These are phyloP conservation scores for Sinocyclocheilus grahami DNA, from an alignment of 2,113 vertebrate genomes.

Conservation along the genomic window DNA sequence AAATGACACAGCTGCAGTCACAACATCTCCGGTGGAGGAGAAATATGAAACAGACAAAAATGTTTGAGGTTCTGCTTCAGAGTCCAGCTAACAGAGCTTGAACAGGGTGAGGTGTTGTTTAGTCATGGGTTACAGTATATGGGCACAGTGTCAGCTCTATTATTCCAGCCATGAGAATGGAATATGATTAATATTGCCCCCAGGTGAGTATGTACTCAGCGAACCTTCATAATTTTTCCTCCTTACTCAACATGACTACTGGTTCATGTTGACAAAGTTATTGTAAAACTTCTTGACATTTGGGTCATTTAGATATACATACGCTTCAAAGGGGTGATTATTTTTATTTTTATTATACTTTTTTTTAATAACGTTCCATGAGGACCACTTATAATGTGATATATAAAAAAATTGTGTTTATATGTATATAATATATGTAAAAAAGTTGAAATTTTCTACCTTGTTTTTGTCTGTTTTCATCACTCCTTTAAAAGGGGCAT, in stretches of 20 bases:
- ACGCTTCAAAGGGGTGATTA: neutral
- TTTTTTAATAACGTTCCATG: neutral
- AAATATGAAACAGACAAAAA: neutral
- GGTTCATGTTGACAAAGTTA: neutral
- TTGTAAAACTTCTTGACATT: neutral
- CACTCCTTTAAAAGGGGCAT: neutral
- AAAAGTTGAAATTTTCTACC: neutral
- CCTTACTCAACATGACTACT: slow-evolving; percentile 33
- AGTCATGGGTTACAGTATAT: slow-evolving; percentile 25
- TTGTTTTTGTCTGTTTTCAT: neutral
- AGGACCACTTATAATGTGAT: neutral
- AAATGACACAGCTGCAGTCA: slow-evolving; percentile 6
- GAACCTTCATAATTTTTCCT: slow-evolving; percentile 40
- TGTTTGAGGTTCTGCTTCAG: slow-evolving; percentile 35
- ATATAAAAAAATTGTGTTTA: too few relatives aligned
- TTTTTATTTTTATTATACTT: neutral
- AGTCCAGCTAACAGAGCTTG: slow-evolving; percentile 43
- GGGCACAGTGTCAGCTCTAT: slow-evolving; percentile 8
- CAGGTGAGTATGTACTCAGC: slow-evolving; percentile 37
- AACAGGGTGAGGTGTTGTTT: slow-evolving; percentile 9
- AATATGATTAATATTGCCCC: slow-evolving; percentile 43
- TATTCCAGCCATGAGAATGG: slow-evolving; percentile 27
- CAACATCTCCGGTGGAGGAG: slow-evolving; percentile 13
- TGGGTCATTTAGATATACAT: slow-evolving; percentile 11
- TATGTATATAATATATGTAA: too few relatives aligned